Evolutionary conservation across 2,888 invertebrate species (phyloP).

Genomic region (Epinotia nisella): DNA sequence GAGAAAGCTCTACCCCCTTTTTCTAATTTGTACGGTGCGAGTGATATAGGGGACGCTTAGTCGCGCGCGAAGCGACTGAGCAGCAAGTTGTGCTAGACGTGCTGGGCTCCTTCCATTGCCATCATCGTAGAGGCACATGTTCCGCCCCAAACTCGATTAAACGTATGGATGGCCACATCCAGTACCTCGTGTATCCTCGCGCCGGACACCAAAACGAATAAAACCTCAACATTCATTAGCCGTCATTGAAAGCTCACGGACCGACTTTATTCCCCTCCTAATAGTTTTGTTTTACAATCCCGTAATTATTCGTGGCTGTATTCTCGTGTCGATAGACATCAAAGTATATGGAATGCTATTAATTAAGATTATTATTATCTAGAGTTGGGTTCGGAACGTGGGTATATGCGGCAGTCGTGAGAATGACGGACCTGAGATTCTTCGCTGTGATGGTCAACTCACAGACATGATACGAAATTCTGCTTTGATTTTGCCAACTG

Average conservation of each 20-base stretch:
- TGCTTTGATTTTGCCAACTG: not conserved
- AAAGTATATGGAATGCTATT: slow-evolving; percentile 43
- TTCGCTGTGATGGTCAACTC: not conserved
- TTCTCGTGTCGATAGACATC: slow-evolving; percentile 42
- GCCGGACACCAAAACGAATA: slow-evolving; percentile 57
- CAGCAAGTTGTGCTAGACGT: too few species aligned
- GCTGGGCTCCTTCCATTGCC: too few species aligned
- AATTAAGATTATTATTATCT: slow-evolving; percentile 46
- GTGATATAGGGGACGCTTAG: too few species aligned
- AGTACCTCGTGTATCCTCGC: slow-evolving; percentile 40
- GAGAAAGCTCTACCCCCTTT: too few species aligned
- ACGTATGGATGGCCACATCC: slow-evolving; percentile 39
- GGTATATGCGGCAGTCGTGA: slow-evolving; percentile 18
- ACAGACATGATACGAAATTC: not conserved
- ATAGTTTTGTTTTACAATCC: slow-evolving; percentile 61
- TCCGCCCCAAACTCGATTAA: too few species aligned
- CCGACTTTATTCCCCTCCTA: slow-evolving; percentile 59
- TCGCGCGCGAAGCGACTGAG: too few species aligned
- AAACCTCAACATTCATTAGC: slow-evolving; percentile 73
- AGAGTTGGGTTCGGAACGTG: not conserved
- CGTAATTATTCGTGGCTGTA: slow-evolving; percentile 61
- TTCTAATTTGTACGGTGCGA: too few species aligned
- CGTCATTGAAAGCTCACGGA: slow-evolving; percentile 76
- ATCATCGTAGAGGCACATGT: too few species aligned
- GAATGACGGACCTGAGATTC: slow-evolving; percentile 5